phyloP scores from a whole-genome alignment of 2,888 invertebrate species.

The Rhagonycha lutea region DNA sequence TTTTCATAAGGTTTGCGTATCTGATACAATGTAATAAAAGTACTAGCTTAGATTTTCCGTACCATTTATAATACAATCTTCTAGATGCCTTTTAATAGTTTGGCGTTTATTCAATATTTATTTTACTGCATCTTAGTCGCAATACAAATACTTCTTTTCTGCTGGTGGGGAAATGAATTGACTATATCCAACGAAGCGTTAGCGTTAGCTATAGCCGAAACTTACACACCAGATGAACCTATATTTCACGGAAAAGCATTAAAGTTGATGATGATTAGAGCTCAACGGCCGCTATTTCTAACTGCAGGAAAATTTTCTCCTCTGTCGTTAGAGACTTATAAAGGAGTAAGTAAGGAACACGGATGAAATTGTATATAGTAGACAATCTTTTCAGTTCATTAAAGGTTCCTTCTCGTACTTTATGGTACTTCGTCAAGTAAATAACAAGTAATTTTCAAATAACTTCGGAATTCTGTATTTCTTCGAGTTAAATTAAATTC shows the following conservation, averaged over 20 bases:
- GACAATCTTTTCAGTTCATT: conserved; percentile 19
- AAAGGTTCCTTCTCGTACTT: conserved; percentile 32
- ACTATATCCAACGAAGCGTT: conserved; percentile 30
- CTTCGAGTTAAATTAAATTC: background rate
- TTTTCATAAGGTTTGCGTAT: no score
- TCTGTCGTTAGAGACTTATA: conserved; percentile 31
- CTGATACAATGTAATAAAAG: background rate
- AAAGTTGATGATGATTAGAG: conserved; percentile 31
- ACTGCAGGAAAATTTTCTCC: conserved; percentile 38
- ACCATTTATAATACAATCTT: background rate
- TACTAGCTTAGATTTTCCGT: background rate
- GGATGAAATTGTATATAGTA: background rate
- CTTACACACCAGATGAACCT: conserved; percentile 27
- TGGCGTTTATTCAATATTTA: conserved; percentile 30
- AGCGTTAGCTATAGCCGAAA: conserved; percentile 29
- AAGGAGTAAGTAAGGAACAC: conserved; percentile 17
- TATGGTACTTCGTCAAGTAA: conserved; percentile 28
- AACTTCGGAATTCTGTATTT: background rate
- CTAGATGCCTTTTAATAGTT: conserved; percentile 27
- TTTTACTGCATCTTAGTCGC: conserved; percentile 34
- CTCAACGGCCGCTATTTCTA: conserved; percentile 33
- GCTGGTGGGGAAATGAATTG: conserved; percentile 38
- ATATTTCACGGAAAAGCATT: conserved; percentile 27
- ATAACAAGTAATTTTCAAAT: background rate
- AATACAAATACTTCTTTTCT: conserved; percentile 35